Base-by-base conservation (phyloP, 2,888 invertebrate species). In the Osmoderma eremita region DNA sequence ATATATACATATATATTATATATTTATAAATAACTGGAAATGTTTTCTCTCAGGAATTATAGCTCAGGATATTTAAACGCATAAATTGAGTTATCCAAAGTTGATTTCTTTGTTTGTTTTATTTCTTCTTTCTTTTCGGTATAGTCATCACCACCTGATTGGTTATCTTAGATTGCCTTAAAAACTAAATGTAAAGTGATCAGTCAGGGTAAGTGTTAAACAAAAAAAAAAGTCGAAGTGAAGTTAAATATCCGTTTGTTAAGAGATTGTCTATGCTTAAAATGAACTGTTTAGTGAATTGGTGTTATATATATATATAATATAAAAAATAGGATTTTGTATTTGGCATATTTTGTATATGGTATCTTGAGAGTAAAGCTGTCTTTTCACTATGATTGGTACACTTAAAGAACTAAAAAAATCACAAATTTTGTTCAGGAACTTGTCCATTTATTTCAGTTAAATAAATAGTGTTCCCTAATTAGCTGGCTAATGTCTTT, bases 381-480 rank as follows among this genome's bases (percentile, higher is more conserved):
- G 63, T 70, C 67, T 67, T 68, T 68, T 65, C 69, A 71, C 64
- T 70, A 70, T 69, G 68, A 76, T 79, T 79, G 80, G 80, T 80
- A 80, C 80, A 80, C 79, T 79, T 78, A 75, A 78, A 67, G 51
- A 68, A 63, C 64, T 39, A 49, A 58, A 64, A n/a, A 63, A 68
- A 56, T 75, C 75, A 76, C 72, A 72, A 72, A 75, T 75, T 76
- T 70, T 77, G 75, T 79, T 78, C 73, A 75, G 73, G 75, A 74
- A 76, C 75, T 74, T 79, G 78, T 79, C 77, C 78, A 77, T 77
- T 78, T 79, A 79, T 78, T 81, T 82, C 82, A 80, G 79, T 80
- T 80, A 79, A 82, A 83, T 82, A 83, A 82, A 83, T 82, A 83
- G 83, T 83, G 83, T 83, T 83, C 83, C 83, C 83, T 83, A 81